phyloP scores from a whole-genome alignment of 2,113 vertebrate species.

The Glaucomys volans region DNA sequence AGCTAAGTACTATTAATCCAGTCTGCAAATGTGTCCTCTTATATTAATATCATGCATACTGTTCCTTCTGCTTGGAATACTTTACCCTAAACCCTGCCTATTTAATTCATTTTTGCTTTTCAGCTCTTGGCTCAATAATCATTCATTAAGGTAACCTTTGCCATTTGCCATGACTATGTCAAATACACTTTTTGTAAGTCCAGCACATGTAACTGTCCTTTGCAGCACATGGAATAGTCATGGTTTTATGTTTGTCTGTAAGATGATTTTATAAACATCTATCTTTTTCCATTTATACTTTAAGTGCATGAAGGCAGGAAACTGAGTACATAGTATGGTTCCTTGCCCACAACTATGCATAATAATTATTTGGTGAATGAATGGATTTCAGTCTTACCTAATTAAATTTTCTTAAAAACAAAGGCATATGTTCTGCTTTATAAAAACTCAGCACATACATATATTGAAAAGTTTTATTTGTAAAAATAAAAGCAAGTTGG shows the following conservation, averaged over 20 bases:
- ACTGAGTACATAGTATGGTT: background rate
- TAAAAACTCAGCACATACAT: background rate
- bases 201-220: background rate
- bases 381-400: conserved; percentile 33
- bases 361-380: conserved; percentile 11
- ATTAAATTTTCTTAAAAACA: background rate
- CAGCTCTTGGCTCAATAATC: background rate
- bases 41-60: background rate
- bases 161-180: background rate
- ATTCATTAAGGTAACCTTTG: background rate
- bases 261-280: conserved; percentile 20
- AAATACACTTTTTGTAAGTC: conserved; percentile 9
- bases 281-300: background rate
- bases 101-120: background rate
- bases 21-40: background rate
- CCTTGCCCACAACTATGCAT: background rate
- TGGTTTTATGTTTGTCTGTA: background rate
- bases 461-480: background rate
- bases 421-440: background rate
- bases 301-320: background rate
- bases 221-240: background rate
- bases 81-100: background rate
- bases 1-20: background rate
- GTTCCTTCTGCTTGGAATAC: background rate
- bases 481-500: background rate